Evolutionary conservation across 2,113 vertebrate species (phyloP).

Genomic region (Poicephalus gulielmi): DNA sequence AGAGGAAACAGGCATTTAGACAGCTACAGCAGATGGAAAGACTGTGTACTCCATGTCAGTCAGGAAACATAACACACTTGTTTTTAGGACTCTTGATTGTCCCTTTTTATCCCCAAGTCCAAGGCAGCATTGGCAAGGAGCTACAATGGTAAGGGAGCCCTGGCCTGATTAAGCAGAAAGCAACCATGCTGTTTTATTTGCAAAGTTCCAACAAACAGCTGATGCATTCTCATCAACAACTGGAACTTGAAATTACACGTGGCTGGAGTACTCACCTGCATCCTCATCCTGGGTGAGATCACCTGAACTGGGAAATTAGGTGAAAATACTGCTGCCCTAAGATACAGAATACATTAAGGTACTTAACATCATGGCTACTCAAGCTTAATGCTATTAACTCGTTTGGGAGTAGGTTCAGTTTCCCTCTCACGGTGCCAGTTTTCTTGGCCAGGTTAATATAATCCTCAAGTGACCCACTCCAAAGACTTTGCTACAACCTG

Average conservation of each 20-base stretch:
- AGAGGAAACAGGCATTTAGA: not conserved
- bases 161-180: not conserved
- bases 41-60: not conserved
- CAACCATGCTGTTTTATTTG: not conserved
- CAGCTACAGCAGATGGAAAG: not conserved
- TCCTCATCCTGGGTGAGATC: not conserved
- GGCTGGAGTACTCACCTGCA: not conserved
- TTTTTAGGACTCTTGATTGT: not conserved
- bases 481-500: not conserved
- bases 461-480: not conserved
- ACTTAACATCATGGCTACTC: not conserved
- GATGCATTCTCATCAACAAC: not conserved
- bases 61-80: not conserved
- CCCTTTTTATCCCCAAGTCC: not conserved
- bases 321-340: not conserved
- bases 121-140: not conserved
- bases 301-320: not conserved
- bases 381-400: not conserved
- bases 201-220: not conserved
- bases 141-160: not conserved
- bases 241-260: not conserved
- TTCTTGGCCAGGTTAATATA: not conserved
- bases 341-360: not conserved
- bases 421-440: not conserved
- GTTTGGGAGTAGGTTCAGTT: not conserved